These are phyloP conservation scores for Galerucella pusilla DNA, from an alignment of 2,888 invertebrate species.

Conservation along the genomic window DNA sequence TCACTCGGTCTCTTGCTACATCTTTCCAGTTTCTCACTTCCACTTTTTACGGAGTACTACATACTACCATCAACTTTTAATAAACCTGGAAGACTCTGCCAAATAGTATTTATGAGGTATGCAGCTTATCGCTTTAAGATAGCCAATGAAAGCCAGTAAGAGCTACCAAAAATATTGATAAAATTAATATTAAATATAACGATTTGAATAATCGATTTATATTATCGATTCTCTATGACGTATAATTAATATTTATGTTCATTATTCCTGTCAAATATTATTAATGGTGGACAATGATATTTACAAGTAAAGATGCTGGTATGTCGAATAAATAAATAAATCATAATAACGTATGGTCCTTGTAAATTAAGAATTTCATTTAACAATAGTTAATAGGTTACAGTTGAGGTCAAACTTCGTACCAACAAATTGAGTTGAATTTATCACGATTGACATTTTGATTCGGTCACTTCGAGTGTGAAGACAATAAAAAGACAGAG, in stretches of 20 bases:
- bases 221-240: neutral
- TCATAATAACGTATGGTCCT: neutral
- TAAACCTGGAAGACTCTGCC: too few relatives aligned
- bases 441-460: neutral
- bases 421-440: conserved; percentile 2
- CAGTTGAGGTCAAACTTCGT: neutral
- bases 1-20: too few relatives aligned
- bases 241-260: neutral
- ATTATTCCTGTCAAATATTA: conserved; percentile 7
- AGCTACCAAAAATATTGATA: neutral
- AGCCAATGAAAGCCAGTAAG: too few relatives aligned
- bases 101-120: too few relatives aligned
- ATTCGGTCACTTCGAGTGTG: too few relatives aligned
- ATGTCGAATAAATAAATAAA: conserved; percentile 3
- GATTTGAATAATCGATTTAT: neutral
- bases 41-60: too few relatives aligned
- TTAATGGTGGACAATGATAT: neutral
- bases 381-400: neutral
- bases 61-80: too few relatives aligned
- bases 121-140: too few relatives aligned
- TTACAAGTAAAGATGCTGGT: neutral
- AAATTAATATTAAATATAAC: neutral
- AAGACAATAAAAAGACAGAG: too few relatives aligned
- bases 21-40: too few relatives aligned
- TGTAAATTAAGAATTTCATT: conserved; percentile 4